Percentiles rank a stretch among this genome's conserved stretches.
These are phyloP conservation scores for Botia almorhae DNA, from an alignment of 2,797 vertebrate genomes.

Conservation along the genomic window DNA sequence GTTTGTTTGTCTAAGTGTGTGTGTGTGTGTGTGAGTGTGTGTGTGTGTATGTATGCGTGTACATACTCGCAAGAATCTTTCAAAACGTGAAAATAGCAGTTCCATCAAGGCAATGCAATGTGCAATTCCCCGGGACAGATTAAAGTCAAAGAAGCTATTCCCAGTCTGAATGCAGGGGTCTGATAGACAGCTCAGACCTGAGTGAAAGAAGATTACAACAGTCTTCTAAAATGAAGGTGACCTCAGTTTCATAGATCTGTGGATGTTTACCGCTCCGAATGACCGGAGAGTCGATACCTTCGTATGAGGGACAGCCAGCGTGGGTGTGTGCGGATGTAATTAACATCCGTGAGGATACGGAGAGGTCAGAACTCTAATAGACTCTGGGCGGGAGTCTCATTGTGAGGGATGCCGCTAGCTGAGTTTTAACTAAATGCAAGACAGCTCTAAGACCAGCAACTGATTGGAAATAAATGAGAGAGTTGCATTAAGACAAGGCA, in stretches of 20 bases:
- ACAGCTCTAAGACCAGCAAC: conserved; percentile 46
- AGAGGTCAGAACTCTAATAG: conserved; percentile 51
- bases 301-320: conserved; percentile 35
- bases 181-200: conserved; percentile 43
- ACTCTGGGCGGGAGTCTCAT: conserved; percentile 33
- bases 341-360: conserved; percentile 46
- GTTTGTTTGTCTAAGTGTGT: conserved; percentile 35
- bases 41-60: conserved; percentile 22
- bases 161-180: conserved; percentile 21
- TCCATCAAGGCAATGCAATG: conserved; percentile 49
- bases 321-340: conserved; percentile 52
- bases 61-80: not conserved
- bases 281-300: conserved; percentile 47
- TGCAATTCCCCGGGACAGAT: conserved; percentile 47
- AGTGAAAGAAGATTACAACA: conserved; percentile 44
- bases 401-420: conserved; percentile 27
- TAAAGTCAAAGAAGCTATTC: conserved; percentile 48
- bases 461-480: conserved; percentile 61
- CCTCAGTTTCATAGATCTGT: conserved; percentile 50
- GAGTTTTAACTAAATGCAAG: conserved; percentile 55
- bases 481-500: conserved; percentile 54
- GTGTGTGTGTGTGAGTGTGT: conserved; percentile 7
- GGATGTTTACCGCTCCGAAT: conserved; percentile 47
- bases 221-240: conserved; percentile 48
- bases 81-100: conserved; percentile 31